A percentile compares a stretch with the other conserved stretches of the same genome.
Evolutionary conservation across 2,113 vertebrate genomes (phyloP).

Genomic region (Pluvialis apricaria): DNA sequence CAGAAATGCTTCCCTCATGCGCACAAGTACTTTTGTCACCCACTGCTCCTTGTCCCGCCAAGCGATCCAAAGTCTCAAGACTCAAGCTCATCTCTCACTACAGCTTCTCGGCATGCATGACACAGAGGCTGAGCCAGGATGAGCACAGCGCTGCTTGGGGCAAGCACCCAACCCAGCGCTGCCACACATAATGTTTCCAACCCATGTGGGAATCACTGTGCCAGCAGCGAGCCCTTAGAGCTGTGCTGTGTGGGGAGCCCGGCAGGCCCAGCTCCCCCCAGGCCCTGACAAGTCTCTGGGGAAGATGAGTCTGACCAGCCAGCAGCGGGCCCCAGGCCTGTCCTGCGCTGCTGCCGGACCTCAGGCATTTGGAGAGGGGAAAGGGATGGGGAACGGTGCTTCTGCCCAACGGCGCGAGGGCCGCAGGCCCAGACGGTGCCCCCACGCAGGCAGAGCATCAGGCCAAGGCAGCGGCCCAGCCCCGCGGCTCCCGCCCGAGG

Average conservation of each 20-base stretch:
- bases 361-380: not conserved
- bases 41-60: not conserved
- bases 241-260: not conserved
- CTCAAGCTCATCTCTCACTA: not conserved
- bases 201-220: not conserved
- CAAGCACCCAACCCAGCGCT: not conserved
- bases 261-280: not conserved
- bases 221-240: rapidly evolving
- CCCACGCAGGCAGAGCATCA: not conserved
- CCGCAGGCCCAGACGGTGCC: not conserved
- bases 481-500: not conserved
- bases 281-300: not conserved
- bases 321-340: not conserved
- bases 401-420: not conserved
- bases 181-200: too few species aligned
- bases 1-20: rapidly evolving
- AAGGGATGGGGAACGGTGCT: not conserved
- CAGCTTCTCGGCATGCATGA: not conserved
- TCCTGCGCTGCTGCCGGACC: not conserved
- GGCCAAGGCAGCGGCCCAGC: not conserved
- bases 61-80: not conserved
- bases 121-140: not conserved
- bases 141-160: not conserved
- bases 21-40: not conserved
- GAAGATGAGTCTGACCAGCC: not conserved